These are phyloP conservation scores for Serrognathus titanus DNA, from an alignment of 2,888 invertebrate species.

Conservation along the genomic window DNA sequence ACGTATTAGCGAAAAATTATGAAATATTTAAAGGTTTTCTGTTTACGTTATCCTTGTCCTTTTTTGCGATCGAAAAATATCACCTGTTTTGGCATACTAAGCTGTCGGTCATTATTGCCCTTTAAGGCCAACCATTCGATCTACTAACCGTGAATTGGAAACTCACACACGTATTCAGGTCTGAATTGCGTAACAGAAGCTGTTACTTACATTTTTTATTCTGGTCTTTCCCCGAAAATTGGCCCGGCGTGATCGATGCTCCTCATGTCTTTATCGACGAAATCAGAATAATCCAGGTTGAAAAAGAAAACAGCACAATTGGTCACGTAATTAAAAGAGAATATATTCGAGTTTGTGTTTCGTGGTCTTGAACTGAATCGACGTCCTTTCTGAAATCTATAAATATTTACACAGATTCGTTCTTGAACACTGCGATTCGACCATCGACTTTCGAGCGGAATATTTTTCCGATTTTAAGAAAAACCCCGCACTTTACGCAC, in stretches of 20 bases:
- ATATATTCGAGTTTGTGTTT: not conserved
- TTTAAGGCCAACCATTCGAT: slow-evolving; percentile 13
- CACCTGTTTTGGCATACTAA: no score
- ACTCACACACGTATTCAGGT: slow-evolving; percentile 14
- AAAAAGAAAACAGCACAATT: not conserved
- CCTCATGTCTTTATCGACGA: no score
- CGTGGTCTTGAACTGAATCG: slow-evolving; percentile 19
- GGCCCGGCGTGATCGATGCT: not conserved
- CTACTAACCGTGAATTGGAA: slow-evolving; percentile 25
- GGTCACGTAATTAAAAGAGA: slow-evolving; percentile 9
- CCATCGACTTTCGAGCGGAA: no score
- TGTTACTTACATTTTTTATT: not conserved
- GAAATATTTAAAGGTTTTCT: no score
- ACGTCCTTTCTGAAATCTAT: slow-evolving; percentile 9
- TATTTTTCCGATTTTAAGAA: no score
- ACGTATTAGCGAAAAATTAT: no score
- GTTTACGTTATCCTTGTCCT: no score
- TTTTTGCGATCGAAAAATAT: no score
- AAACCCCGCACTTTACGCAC: not conserved
- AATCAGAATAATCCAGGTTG: no score
- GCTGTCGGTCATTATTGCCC: no score
- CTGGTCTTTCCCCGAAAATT: not conserved
- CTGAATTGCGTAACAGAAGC: not conserved
- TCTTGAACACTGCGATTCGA: slow-evolving; percentile 1
- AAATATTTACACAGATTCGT: slow-evolving; percentile 16